Base-by-base conservation (phyloP, 2,113 vertebrate species). In the Paedocypris sp. region DNA sequence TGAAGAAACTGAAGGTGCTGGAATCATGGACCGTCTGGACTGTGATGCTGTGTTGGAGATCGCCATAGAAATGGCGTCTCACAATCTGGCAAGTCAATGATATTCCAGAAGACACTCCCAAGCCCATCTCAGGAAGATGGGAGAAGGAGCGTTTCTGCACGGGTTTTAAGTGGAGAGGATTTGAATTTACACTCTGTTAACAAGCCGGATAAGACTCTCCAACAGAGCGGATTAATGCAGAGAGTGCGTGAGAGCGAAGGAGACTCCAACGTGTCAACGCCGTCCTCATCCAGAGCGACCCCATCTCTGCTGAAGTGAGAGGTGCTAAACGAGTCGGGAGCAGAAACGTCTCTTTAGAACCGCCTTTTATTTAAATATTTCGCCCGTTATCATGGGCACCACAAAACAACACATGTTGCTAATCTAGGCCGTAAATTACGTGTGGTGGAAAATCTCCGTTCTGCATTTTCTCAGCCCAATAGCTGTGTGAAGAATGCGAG, bases 161-260 rank as follows among this genome's bases (percentile, higher is more conserved):
- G 20, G 46, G 41, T 66, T 71, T 41, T 36, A 61, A 50, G 53
- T 65, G 54, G 62, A 72, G 38, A 53, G 72, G 70, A 77, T 73
- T 73, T 75, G 46, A 73, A 71, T 77, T 62, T 75, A 59, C 52
- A 67, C 68, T 41, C 72, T 65, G 68, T 73, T 73, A 74, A 71
- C 75, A 74, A 65, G 62, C 60, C 36, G 60, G 68, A 74, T 68
- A 70, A 77, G 43, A 72, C 54, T 71, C 61, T 41, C 42, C 59
- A 64, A 70, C 64, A 64, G 41, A 66, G 53, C 25, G 66, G 72
- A 77, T 77, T 71, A 67, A 60, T 45, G 42, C 33, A 46, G 56
- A 33, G 46, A 46, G 64, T 53, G 45, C 41, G 47, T 59, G 47
- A 38, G 67, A 53, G 62, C 15, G 56, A 11, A 36, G 51, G 47